Percentiles rank a stretch among this genome's conserved stretches.
Conservation (phyloP, 2,888 invertebrate genomes). For the Ennomos fuscantarius region DNA sequence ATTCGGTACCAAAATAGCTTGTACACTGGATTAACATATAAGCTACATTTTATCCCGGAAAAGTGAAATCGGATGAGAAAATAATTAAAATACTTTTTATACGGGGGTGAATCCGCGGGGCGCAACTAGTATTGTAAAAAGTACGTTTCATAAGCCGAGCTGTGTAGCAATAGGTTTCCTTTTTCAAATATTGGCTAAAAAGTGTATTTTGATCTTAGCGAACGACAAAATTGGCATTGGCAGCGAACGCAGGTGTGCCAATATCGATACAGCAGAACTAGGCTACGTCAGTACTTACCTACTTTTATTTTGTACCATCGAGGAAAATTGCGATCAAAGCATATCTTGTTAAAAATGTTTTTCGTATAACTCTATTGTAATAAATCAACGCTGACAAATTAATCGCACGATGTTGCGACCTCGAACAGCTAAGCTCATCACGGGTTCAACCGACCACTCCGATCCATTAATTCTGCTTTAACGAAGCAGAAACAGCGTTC, state of each 20-base stretch:
- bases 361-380: conserved; percentile 12
- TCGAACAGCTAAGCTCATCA: conserved; percentile 19
- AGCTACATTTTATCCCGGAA: too few relatives aligned
- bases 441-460: conserved; percentile 21
- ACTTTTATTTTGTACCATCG: conserved; percentile 31
- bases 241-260: conserved; percentile 36
- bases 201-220: conserved; percentile 29
- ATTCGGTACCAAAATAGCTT: too few relatives aligned
- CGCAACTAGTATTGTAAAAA: conserved; percentile 8
- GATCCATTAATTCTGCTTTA: conserved; percentile 31
- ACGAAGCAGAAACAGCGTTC: conserved; percentile 32
- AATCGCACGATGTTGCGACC: conserved; percentile 17
- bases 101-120: too few relatives aligned
- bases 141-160: conserved; percentile 1
- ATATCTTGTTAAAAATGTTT: conserved; percentile 21
- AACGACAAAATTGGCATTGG: conserved; percentile 31
- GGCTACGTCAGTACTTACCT: conserved; percentile 19
- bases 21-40: too few relatives aligned
- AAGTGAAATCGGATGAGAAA: too few relatives aligned
- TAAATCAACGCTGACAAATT: conserved; percentile 26
- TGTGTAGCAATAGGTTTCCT: conserved; percentile 18
- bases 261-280: conserved; percentile 37
- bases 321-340: conserved; percentile 30
- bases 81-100: too few relatives aligned
- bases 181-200: conserved; percentile 28